Evolutionary conservation across 2,113 vertebrate species (phyloP).

Genomic region (Ceratotherium simum): DNA sequence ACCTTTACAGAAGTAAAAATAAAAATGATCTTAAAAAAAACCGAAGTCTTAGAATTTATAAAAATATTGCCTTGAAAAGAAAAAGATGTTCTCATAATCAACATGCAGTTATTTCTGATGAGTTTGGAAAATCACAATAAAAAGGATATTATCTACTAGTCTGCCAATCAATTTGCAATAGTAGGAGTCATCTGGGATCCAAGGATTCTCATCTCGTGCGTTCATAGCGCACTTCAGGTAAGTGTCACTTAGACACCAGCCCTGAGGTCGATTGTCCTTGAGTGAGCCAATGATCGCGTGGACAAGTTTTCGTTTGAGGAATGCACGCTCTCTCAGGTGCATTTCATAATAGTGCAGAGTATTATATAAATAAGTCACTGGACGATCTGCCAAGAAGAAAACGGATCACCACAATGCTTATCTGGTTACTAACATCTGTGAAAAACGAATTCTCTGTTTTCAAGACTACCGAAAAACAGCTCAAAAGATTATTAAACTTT

Average conservation of each 20-base stretch:
- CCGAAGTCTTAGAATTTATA: neutral
- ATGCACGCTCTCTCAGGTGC: slow-evolving; percentile 94
- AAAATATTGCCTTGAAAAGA: slow-evolving; percentile 47
- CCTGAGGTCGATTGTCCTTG: slow-evolving; percentile 96
- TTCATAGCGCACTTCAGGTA: slow-evolving; percentile 98
- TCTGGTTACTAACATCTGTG: neutral
- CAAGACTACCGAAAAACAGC: slow-evolving; percentile 1
- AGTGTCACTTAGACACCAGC: slow-evolving; percentile 98
- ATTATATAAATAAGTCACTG: slow-evolving; percentile 99
- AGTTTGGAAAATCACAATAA: neutral
- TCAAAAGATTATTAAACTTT: slow-evolving; percentile 16
- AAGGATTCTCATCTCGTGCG: slow-evolving; percentile 94
- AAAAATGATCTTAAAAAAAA: neutral
- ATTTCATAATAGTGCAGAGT: slow-evolving; percentile 98
- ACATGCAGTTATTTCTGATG: neutral
- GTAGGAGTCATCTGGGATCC: slow-evolving; percentile 98
- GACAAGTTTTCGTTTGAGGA: slow-evolving; percentile 97
- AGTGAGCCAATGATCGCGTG: slow-evolving; percentile 98
- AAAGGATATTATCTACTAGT: slow-evolving; percentile 99
- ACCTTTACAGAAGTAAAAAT: slow-evolving; percentile 34
- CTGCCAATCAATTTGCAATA: slow-evolving; percentile 99
- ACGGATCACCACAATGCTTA: neutral
- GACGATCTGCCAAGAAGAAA: slow-evolving; percentile 92
- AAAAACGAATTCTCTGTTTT: neutral
- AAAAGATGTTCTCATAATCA: neutral